phyloP scores from a whole-genome alignment of 2,113 vertebrate species.

The Nyctibius bracteatus region DNA sequence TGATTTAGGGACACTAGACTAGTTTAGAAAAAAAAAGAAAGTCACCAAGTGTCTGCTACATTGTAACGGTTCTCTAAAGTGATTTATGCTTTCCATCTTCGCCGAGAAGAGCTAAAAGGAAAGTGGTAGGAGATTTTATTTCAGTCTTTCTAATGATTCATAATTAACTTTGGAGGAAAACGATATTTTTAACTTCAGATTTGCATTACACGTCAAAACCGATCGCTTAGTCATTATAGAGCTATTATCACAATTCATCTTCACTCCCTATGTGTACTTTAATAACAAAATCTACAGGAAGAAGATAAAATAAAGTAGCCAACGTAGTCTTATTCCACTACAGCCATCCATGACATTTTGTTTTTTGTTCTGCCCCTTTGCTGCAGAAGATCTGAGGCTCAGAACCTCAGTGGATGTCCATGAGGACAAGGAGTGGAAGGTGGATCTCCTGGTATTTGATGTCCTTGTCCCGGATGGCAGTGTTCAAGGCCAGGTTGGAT shows the following conservation, averaged over 20 bases:
- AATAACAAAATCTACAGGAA: not conserved
- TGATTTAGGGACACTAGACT: not conserved
- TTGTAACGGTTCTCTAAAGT: not conserved
- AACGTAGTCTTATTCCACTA: not conserved
- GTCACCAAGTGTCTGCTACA: not conserved
- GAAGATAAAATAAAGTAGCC: not conserved
- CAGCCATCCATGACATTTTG: not conserved
- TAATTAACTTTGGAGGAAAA: slow-evolving; percentile 31
- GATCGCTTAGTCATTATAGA: not conserved
- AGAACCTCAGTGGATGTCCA: rapidly evolving
- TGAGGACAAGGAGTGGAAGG: too few species aligned
- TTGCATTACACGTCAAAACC: not conserved
- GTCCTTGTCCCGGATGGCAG: not conserved
- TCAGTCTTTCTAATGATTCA: slow-evolving; percentile 36
- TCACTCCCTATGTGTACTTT: rapidly evolving
- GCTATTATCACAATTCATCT: not conserved
- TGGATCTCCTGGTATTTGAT: not conserved
- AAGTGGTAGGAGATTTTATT: not conserved
- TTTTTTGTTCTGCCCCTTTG: rapidly evolving
- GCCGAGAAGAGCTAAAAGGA: not conserved
- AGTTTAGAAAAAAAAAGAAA: not conserved
- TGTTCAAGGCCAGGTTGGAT: too few species aligned
- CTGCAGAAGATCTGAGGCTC: not conserved
- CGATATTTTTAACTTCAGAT: not conserved
- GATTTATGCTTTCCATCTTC: not conserved